Base-by-base conservation (phyloP, 2,113 vertebrate species). In the Stictonetta naevosa region DNA sequence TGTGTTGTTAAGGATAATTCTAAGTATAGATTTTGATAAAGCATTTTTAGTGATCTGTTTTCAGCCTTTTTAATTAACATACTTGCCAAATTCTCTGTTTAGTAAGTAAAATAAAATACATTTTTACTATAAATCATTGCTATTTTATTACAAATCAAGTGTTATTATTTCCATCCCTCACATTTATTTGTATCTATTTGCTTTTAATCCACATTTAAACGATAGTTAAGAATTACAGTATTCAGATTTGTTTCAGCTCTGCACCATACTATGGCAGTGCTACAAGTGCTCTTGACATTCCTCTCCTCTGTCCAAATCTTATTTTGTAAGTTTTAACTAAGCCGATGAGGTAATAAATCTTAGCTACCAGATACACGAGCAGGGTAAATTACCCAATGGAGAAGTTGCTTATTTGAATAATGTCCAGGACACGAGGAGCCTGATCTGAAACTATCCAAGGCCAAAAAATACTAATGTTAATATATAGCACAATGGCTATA, bases 371-470 rank as follows among this genome's bases (percentile, higher is more conserved):
- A 29, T 66, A 76, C 44, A 62, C 6, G 31, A 86, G 53, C 38
- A 79, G 82, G 58, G 74, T 82, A 79, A 90, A 79, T 93, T 85
- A 83, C 79, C 78, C 86, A 69, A 13, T 90, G 87, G 90, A 93
- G 73, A 92, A 74, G 66, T 28, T 85, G 80, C 88, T 94, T 92
- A 83, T 82, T 88, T 94, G 86, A 93, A 92, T 93, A 74, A 62
- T 89, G 73, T 71, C 76, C 86, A 87, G 74, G 63, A 59, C 25
- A 46, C 8, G 72, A 83, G 33, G 23, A 91, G 10, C 28, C 55
- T 12, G 3, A 85, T 90, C 48, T 80, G 71, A 60, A 89, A n/a
- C 58, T 56, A 33, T 84, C 56, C 88, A 78, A 18, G 33, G 58
- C 92, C 81, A 85, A 68, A 71, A 79, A 94, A 93, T 42, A 52